Percentiles rank a stretch among this genome's conserved stretches.
phyloP scores from a whole-genome alignment of 2,888 invertebrate species.

The Tetragnatha montana region DNA sequence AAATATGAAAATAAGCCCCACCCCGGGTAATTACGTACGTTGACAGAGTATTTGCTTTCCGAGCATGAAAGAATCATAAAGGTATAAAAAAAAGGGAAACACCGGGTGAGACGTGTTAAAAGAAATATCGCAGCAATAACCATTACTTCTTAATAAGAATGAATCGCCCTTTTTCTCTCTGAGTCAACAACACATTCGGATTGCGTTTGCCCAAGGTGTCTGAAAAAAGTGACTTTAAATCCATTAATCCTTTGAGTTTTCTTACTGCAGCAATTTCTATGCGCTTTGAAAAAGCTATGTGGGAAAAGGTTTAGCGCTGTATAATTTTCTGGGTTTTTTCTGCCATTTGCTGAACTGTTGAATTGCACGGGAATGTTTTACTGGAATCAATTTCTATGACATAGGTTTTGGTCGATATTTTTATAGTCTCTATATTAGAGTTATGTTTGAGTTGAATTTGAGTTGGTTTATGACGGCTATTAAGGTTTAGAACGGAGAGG shows the following conservation, averaged over 20 bases:
- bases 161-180: slow-evolving; percentile 5
- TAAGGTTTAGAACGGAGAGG: too few relatives aligned
- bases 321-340: not conserved
- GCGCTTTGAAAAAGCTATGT: not conserved
- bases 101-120: not conserved
- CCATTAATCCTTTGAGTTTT: slow-evolving; percentile 30
- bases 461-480: too few relatives aligned
- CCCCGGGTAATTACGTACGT: not conserved
- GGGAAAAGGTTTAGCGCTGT: not conserved
- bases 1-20: slow-evolving; percentile 20
- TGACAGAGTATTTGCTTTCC: not conserved
- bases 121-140: slow-evolving; percentile 46
- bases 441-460: too few relatives aligned
- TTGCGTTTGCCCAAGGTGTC: slow-evolving; percentile 9
- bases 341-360: not conserved
- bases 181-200: slow-evolving; percentile 14
- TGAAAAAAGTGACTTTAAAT: slow-evolving; percentile 36
- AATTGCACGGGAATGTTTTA: too few relatives aligned
- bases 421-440: too few relatives aligned
- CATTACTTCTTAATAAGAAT: slow-evolving; percentile 47
- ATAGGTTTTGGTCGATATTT: too few relatives aligned
- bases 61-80: not conserved
- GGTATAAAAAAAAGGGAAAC: slow-evolving; percentile 8
- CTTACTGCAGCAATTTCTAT: not conserved
- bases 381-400: too few relatives aligned